A percentile compares a stretch with the other conserved stretches of the same genome.
Conservation (phyloP, 2,888 invertebrate genomes). For the Chloroclysta siterata region DNA sequence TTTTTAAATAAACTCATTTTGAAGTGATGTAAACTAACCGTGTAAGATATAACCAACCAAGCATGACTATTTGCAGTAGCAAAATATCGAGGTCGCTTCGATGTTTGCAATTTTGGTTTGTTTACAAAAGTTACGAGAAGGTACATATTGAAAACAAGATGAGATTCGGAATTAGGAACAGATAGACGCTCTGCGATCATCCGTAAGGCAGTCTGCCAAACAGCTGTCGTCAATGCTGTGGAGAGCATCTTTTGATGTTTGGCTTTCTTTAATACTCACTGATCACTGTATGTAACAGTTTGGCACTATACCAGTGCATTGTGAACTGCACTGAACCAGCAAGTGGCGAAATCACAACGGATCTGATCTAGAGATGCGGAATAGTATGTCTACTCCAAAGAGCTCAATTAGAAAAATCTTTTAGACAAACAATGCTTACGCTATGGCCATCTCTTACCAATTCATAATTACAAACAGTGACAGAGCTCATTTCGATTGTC, state of each 20-base stretch:
- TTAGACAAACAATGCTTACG: too few species aligned
- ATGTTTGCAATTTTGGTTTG: background rate
- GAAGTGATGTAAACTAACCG: slow-evolving; percentile 1
- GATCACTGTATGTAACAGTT: background rate
- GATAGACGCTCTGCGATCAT: background rate
- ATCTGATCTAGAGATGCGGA: background rate
- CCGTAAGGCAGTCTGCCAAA: slow-evolving; percentile 11
- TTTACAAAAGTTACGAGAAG: background rate
- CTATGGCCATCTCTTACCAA: too few species aligned
- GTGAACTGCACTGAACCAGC: background rate
- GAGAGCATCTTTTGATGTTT: slow-evolving; percentile 2
- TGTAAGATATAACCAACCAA: slow-evolving; percentile 3
- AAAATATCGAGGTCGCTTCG: slow-evolving; percentile 1
- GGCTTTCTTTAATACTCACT: background rate
- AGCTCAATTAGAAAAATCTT: too few species aligned
- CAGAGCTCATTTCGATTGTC: too few species aligned
- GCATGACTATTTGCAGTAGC: background rate
- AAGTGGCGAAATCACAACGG: background rate
- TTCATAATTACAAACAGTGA: too few species aligned
- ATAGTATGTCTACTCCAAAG: too few species aligned
- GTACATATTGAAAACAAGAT: background rate
- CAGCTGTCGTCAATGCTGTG: slow-evolving; percentile 1
- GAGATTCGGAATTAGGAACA: background rate
- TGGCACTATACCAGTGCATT: background rate
- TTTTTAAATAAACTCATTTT: too few species aligned